Conservation (phyloP, 1,140 invertebrate species). For the Drosophila bifasciata region DNA sequence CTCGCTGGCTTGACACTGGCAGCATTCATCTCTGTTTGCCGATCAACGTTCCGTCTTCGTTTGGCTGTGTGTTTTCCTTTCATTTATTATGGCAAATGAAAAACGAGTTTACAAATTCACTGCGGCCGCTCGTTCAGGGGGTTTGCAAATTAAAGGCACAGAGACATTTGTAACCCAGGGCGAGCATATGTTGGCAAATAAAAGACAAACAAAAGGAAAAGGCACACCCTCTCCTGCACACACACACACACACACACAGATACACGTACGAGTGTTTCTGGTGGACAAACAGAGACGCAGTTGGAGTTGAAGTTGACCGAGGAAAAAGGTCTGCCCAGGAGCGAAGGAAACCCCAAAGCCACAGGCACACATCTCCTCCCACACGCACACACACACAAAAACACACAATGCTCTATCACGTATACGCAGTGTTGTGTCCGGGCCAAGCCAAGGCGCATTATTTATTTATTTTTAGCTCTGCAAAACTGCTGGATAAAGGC, state of each 20-base stretch:
- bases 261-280: not conserved
- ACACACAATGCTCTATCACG: conserved; percentile 62
- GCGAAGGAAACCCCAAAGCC: conserved; percentile 36
- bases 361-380: conserved; percentile 17
- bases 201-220: conserved; percentile 75
- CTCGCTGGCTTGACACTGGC: conserved; percentile 31
- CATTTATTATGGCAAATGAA: conserved; percentile 78
- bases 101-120: conserved; percentile 72
- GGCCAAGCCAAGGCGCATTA: conserved; percentile 50
- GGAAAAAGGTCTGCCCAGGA: conserved; percentile 6
- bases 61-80: conserved; percentile 58
- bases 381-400: conserved; percentile 12
- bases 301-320: conserved; percentile 37
- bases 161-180: conserved; percentile 74
- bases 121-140: conserved; percentile 45
- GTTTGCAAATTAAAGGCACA: conserved; percentile 62
- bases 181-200: conserved; percentile 81
- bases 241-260: conserved; percentile 1
- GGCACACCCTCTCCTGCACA: conserved; percentile 16
- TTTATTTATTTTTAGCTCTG: conserved; percentile 62
- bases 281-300: conserved; percentile 45
- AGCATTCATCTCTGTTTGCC: conserved; percentile 46
- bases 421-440: conserved; percentile 58
- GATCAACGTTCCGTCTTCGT: conserved; percentile 2
- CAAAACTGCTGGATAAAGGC: conserved; percentile 37